phyloP scores from a whole-genome alignment of 2,888 invertebrate species.

The Scelioninae gen. 2 region DNA sequence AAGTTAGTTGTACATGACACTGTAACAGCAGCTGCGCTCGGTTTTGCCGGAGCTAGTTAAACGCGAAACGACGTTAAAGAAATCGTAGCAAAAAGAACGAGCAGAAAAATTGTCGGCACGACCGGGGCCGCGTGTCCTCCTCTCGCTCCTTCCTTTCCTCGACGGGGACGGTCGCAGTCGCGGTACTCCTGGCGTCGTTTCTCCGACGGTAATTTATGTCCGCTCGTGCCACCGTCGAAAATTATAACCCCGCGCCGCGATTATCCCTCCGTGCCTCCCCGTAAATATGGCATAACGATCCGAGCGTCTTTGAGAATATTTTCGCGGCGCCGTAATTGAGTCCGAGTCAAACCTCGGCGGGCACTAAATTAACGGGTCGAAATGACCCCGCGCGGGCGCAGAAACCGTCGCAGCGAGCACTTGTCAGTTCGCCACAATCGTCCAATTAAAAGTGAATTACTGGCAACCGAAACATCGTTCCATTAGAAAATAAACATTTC shows the following conservation, averaged over 20 bases:
- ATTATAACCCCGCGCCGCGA: conserved; percentile 65
- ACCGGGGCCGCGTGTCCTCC: conserved; percentile 24
- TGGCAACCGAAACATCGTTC: conserved; percentile 43
- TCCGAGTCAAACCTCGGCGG: conserved; percentile 40
- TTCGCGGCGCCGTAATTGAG: conserved; percentile 54
- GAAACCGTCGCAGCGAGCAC: conserved; percentile 43
- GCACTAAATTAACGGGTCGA: conserved; percentile 49
- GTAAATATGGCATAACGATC: conserved; percentile 59
- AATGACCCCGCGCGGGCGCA: conserved; percentile 29
- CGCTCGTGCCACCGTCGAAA: conserved; percentile 65
- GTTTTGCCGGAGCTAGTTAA: conserved; percentile 54
- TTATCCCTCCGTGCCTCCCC: conserved; percentile 61
- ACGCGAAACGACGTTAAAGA: conserved; percentile 59
- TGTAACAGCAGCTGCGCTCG: conserved; percentile 57
- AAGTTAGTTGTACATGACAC: conserved; percentile 60
- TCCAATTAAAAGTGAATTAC: conserved; percentile 60
- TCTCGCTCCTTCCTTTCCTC: conserved; percentile 22
- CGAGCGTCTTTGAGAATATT: conserved; percentile 55
- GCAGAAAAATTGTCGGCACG: conserved; percentile 52
- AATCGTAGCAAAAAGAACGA: conserved; percentile 56
- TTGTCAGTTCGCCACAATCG: conserved; percentile 55
- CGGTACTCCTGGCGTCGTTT: conserved; percentile 51
- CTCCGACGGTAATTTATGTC: conserved; percentile 64
- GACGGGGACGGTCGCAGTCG: conserved; percentile 32
- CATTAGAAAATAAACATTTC: conserved; percentile 47